Base-by-base conservation (phyloP, 2,888 invertebrate species). In the Xiphydria camelus region DNA sequence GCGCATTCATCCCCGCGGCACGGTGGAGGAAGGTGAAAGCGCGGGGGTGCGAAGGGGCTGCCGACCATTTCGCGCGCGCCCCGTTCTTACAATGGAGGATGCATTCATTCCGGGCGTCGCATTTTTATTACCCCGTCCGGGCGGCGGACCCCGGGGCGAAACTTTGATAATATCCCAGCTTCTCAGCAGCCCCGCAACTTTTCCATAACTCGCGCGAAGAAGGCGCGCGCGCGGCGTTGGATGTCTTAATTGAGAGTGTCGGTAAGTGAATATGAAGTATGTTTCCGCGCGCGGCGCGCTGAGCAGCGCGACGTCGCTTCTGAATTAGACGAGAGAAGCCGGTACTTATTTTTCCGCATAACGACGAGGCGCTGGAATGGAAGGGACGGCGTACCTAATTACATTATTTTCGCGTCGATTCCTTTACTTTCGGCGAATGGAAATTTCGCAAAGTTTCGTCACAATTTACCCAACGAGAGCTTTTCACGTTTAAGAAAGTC, bases 111-210 rank as follows among this genome's bases (percentile, higher is more conserved):
- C 49, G 48, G 19, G 29, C 49, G 56, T 52, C 52, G 53, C 48
- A 57, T 59, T 67, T 64, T 62, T 62, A 67, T 67, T 64, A 55
- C 66, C 54, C 51, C 50, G 48, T 46, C 47, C 19, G 10, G 15
- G 25, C 18, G 22, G 20, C 33, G 17, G 26, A 10, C 26, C 36
- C 47, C 25, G 5, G 20, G 39, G 37, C 46, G 50, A 66, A 69
- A 68, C 61, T 65, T 67, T 64, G 59, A 67, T 69, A 66, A 65
- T 64, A 69, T 64, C 59, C 12, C 53, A 51, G 35, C 36, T 41
- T 35, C 22, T 7, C 12, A 33, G 17, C 18, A 38, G 40, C 44
- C 40, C 55, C 19, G n/a, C 10, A 48, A 51, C 41, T 53, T 48
- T 18, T 38, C 15, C 42, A 31, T 33, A 44, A 12, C 6, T 12